A percentile compares a stretch with the other conserved stretches of the same genome.
Evolutionary conservation across 2,113 vertebrate species (phyloP).

Genomic region (Catharus fuscescens): DNA sequence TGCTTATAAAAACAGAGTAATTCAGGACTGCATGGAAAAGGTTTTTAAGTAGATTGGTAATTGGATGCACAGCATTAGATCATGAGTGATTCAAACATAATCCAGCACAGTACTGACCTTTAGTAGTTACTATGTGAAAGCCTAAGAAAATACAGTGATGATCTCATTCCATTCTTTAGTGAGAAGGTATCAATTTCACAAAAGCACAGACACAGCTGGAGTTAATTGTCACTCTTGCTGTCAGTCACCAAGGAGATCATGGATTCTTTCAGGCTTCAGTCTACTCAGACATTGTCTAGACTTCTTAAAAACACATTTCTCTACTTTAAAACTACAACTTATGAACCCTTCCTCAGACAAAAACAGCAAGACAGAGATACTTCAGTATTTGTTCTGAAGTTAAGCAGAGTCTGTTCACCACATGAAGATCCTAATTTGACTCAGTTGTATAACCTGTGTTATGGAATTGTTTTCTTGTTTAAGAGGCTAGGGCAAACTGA

Average conservation of each 20-base stretch:
- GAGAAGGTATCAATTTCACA: not conserved
- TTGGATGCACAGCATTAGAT: not conserved
- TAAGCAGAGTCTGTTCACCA: not conserved
- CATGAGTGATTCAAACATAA: not conserved
- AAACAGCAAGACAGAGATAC: not conserved
- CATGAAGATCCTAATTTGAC: not conserved
- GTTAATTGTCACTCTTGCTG: not conserved
- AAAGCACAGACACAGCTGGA: not conserved
- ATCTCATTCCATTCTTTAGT: not conserved
- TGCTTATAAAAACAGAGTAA: not conserved
- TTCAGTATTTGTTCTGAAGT: not conserved
- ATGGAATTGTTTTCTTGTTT: not conserved
- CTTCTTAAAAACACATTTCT: not conserved
- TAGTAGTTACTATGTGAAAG: not conserved
- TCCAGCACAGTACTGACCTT: not conserved
- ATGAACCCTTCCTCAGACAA: not conserved
- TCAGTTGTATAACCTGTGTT: not conserved
- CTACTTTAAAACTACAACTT: not conserved
- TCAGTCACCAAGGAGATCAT: not conserved
- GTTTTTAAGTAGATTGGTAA: not conserved
- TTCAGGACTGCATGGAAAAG: not conserved
- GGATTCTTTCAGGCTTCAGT: not conserved
- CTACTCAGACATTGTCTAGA: not conserved
- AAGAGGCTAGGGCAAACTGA: not conserved
- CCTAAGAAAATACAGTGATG: not conserved